Percentiles rank a stretch among this genome's conserved stretches.
These are phyloP conservation scores for Anguilla rostrata DNA, from an alignment of 2,113 vertebrate genomes.

Conservation along the genomic window DNA sequence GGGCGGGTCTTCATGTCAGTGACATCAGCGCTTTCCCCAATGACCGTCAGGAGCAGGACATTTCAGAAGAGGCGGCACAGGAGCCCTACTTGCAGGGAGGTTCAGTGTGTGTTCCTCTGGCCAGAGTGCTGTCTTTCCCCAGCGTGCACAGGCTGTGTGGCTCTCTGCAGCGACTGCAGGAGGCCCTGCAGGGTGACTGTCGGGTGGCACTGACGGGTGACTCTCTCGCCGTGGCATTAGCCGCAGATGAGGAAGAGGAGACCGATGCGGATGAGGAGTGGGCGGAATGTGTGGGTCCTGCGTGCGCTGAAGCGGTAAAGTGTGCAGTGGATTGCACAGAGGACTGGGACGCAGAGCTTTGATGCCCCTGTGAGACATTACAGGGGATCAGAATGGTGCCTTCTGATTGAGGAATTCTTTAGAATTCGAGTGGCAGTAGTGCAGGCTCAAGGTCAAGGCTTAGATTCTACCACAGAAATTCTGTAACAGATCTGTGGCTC, in stretches of 20 bases:
- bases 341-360: constrained; percentile 55
- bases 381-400: no score
- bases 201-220: constrained; percentile 68
- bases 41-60: not conserved
- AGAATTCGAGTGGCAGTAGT: not conserved
- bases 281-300: constrained; percentile 12
- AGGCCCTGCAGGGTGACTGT: constrained; percentile 59
- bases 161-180: constrained; percentile 62
- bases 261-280: constrained; percentile 37
- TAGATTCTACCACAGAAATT: not conserved
- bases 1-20: constrained; percentile 21
- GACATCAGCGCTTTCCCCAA: not conserved
- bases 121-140: constrained; percentile 70
- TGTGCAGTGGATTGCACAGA: constrained; percentile 35
- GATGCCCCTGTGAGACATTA: not conserved
- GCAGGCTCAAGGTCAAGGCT: not conserved
- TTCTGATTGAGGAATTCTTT: not conserved
- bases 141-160: constrained; percentile 73
- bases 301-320: not conserved
- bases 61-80: constrained; percentile 33
- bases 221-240: constrained; percentile 65
- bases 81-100: constrained; percentile 56
- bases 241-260: constrained; percentile 39
- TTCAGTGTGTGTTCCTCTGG: constrained; percentile 74
- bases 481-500: not conserved